A percentile compares a stretch with the other conserved stretches of the same genome.
These are phyloP conservation scores for Stratiomys singularior DNA, from an alignment of 2,888 invertebrate genomes.

Conservation along the genomic window DNA sequence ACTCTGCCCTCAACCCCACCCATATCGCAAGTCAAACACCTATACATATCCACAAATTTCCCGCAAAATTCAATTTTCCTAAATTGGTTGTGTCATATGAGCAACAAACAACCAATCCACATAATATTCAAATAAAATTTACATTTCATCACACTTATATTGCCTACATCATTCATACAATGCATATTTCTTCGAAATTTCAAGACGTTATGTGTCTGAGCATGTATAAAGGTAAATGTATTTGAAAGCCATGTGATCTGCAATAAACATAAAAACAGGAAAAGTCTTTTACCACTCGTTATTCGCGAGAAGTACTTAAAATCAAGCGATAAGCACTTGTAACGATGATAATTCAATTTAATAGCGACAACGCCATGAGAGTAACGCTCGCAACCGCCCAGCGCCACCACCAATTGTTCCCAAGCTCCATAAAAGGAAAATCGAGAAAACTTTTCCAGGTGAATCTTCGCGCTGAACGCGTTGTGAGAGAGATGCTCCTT, in stretches of 20 bases:
- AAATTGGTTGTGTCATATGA: too few species aligned
- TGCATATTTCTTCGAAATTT: conserved; percentile 22
- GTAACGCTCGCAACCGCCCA: background rate
- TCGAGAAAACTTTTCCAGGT: conserved; percentile 46
- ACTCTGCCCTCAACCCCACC: too few species aligned
- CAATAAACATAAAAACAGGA: conserved; percentile 32
- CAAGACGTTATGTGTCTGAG: background rate
- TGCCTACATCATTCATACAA: too few species aligned
- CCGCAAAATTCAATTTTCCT: too few species aligned
- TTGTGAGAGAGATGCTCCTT: conserved; percentile 18
- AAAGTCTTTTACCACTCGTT: conserved; percentile 23
- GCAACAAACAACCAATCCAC: too few species aligned
- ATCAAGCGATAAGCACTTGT: conserved; percentile 48
- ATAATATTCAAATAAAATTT: too few species aligned
- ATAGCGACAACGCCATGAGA: conserved; percentile 41
- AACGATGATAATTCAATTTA: conserved; percentile 51
- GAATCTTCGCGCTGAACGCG: conserved; percentile 3
- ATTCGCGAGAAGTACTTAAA: conserved; percentile 40
- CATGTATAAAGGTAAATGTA: background rate
- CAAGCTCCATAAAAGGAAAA: conserved; percentile 47
- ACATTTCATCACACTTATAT: too few species aligned
- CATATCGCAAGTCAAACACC: too few species aligned
- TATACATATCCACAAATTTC: too few species aligned
- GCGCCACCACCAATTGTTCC: conserved; percentile 40
- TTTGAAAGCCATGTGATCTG: conserved; percentile 30